A percentile compares a stretch with the other conserved stretches of the same genome.
Conservation (phyloP, 1,140 invertebrate species). For the Galendromus occidentalis region DNA sequence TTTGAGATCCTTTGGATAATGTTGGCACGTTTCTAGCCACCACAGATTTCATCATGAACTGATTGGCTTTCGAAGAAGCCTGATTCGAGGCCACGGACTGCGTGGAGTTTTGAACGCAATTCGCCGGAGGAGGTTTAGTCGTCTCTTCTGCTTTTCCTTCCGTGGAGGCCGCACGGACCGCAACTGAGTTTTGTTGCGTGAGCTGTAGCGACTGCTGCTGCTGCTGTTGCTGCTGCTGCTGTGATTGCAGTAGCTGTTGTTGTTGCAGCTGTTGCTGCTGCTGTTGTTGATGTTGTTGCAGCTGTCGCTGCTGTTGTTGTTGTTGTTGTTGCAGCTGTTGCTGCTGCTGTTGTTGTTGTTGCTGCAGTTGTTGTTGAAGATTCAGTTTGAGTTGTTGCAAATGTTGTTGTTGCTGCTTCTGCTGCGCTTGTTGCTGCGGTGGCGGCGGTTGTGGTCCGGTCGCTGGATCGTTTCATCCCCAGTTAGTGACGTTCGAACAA, state of each 20-base stretch:
- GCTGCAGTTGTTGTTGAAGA: slow-evolving; percentile 8
- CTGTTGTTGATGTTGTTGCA: neutral
- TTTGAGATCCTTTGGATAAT: too few species aligned
- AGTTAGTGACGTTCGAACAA: too few species aligned
- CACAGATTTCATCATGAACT: too few species aligned
- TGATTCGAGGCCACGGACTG: too few species aligned
- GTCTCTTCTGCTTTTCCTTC: too few species aligned
- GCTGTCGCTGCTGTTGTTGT: neutral
- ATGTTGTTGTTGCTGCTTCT: slow-evolving; percentile 3
- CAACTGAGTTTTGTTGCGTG: neutral
- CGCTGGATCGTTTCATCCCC: neutral
- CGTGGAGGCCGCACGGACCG: too few species aligned
- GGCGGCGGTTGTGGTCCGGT: neutral
- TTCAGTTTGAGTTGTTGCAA: neutral
- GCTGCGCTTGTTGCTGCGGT: slow-evolving; percentile 9
- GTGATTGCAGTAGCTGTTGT: neutral
- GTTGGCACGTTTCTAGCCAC: too few species aligned
- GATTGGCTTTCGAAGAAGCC: too few species aligned
- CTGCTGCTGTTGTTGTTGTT: slow-evolving; percentile 7
- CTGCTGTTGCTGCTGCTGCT: neutral
- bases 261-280: neutral
- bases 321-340: slow-evolving; percentile 25
- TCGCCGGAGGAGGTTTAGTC: too few species aligned
- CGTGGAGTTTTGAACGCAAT: too few species aligned
- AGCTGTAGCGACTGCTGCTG: neutral